A percentile compares a stretch with the other conserved stretches of the same genome.
phyloP scores from a whole-genome alignment of 2,113 vertebrate genomes.

The Pseudorectes ferrugineus region DNA sequence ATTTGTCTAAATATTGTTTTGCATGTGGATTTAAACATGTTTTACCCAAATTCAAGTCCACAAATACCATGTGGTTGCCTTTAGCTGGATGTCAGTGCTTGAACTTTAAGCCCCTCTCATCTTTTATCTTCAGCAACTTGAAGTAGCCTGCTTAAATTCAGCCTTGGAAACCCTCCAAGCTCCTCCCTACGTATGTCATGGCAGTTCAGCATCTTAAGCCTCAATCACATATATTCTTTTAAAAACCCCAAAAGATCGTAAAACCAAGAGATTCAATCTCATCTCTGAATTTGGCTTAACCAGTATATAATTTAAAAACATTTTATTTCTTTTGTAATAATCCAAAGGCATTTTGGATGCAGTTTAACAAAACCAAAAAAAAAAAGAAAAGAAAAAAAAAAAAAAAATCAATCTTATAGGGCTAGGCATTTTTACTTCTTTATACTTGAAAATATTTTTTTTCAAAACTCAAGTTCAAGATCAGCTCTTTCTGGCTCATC shows the following conservation, averaged over 20 bases:
- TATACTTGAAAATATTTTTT: background rate
- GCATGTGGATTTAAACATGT: background rate
- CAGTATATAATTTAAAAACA: background rate
- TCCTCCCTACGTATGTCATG: background rate
- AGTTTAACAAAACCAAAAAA: background rate
- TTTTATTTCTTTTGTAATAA: background rate
- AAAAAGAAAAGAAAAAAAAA: background rate
- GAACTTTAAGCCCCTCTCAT: conserved; percentile 10
- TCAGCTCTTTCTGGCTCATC: background rate
- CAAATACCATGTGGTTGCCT: conserved; percentile 1
- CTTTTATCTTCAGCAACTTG: conserved; percentile 16
- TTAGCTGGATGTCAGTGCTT: conserved; percentile 4
- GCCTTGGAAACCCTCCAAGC: background rate
- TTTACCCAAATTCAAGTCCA: background rate
- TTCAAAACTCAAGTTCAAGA: background rate
- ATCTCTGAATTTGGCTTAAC: background rate
- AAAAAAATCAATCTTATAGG: background rate
- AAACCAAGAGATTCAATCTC: background rate
- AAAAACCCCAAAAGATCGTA: background rate
- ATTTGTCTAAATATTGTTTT: background rate
- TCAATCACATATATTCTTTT: background rate
- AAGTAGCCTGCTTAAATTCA: conserved; percentile 3
- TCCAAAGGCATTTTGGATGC: background rate
- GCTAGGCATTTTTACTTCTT: background rate
- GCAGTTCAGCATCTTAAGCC: background rate